Base-by-base conservation (phyloP, 1,140 invertebrate species). In the Vanessa atalanta region DNA sequence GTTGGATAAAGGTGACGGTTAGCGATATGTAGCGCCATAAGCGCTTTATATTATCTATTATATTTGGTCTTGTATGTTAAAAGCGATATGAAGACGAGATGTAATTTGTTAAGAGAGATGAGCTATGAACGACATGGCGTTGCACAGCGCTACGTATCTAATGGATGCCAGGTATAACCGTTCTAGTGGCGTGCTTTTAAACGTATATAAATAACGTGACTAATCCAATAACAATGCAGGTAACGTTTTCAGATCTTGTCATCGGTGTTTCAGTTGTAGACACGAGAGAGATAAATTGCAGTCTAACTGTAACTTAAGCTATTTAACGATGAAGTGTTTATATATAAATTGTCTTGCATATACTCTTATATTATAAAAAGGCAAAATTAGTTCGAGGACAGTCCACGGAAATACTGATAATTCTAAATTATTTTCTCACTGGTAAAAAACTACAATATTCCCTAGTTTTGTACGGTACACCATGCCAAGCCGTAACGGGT, bases 181-280 rank as follows among this genome's bases (percentile, higher is more conserved):
- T 37, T 61, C 13, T 61, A 61, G 23, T 31, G 14, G 14, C 16
- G 57, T 61, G 57, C 57, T 61, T 61, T 61, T 5, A 16, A 37
- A 61, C 31, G 57, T 61, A 37, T 61, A 61, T 61, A 61, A 61
- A 61, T 61, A 61, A 61, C 57, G 57, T 61, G 57, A 61, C 57
- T 61, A 61, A 61, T 61, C 57, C n/a, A 61, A 61, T 61, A 61
- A 61, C 57, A 61, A 61, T 61, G 57, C 57, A 61, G 57, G 57
- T 61, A 57, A 61, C 57, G 57, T 61, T 61, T 61, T 61, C 57
- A 61, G 57, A 61, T 61, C 57, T 61, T 37, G 57, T 61, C 57
- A 61, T 31, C 57, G 57, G 53, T 31, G 57, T 61, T 61, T 61
- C 57, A 61, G 57, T 13, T 26, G 57, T 31, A 31, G 57, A 61